A percentile compares a stretch with the other conserved stretches of the same genome.
These are phyloP conservation scores for Catostylus mosaicus DNA, from an alignment of 30 jellyfish, hydroid and myxozoan genomes.

Conservation along the genomic window DNA sequence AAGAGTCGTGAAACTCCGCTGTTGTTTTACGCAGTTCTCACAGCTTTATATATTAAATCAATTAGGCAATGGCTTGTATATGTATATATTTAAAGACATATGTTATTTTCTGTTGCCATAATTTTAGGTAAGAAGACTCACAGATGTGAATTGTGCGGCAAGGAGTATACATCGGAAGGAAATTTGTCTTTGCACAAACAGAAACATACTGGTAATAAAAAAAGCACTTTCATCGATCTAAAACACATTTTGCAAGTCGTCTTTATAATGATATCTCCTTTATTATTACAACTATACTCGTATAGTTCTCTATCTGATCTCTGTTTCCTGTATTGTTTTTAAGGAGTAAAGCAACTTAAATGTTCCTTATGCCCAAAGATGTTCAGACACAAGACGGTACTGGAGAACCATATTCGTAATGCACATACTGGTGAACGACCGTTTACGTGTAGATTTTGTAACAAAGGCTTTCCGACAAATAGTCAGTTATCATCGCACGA, in stretches of 20 bases:
- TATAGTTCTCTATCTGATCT: background rate
- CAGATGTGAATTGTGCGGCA: slow-evolving; percentile 83
- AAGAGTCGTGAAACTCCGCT: no score
- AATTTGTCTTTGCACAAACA: slow-evolving; percentile 67
- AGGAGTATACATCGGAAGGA: slow-evolving; percentile 75
- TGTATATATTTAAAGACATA: no score
- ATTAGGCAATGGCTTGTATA: no score
- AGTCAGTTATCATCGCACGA: slow-evolving; percentile 90
- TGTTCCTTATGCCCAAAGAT: slow-evolving; percentile 88
- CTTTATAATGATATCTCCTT: no score
- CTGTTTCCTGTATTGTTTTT: background rate
- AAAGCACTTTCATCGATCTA: no score
- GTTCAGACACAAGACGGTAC: slow-evolving; percentile 74
- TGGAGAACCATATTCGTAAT: slow-evolving; percentile 83
- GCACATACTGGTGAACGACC: slow-evolving; percentile 88
- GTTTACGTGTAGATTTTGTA: slow-evolving; percentile 75
- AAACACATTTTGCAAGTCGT: background rate
- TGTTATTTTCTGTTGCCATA: no score
- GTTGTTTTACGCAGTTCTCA: no score
- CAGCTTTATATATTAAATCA: no score
- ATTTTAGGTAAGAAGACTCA: slow-evolving; percentile 87
- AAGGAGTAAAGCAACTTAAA: slow-evolving; percentile 25
- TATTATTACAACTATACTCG: no score
- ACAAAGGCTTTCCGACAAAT: slow-evolving; percentile 77
- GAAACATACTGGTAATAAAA: slow-evolving; percentile 69